Base-by-base conservation (phyloP, 2,797 vertebrate species). In the Anguilla marmorata region DNA sequence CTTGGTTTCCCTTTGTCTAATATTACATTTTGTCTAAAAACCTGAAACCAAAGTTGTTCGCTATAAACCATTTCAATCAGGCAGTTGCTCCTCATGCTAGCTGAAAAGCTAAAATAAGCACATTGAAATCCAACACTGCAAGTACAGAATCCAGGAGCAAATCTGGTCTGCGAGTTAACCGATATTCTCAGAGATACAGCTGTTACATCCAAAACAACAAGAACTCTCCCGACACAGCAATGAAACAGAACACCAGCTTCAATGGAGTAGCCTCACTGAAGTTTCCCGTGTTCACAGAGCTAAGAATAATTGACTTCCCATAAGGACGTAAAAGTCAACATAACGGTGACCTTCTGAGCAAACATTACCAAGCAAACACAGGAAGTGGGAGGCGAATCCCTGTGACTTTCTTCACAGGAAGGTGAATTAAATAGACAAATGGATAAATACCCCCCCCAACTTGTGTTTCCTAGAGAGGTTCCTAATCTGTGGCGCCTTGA, bases 401-500 rank as follows among this genome's bases (percentile, higher is more conserved):
- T 14, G 50, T 85, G 84, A 85, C 52, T 41, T 79, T 56, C 69
- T 79, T 5, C 50, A 66, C 3, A 6, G 9, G 84, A 52, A 80
- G 87, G 87, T 80, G 54, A 88, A 48, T 85, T 41, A 16, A 50
- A 50, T 72, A 58, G 84, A 45, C 66, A 79, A 60, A 88, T 76
- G 87, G 84, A 88, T 88, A 45, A 56, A 88, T 80, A 85, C 54
- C 60, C 48, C 76, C 88, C 87, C 82, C 86, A 60, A 89, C 30
- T 87, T 89, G 86, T 8, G 50, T 82, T 89, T 87, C 85, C 88
- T 52, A 52, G 85, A 90, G 89, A 85, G 85, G 88, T 88, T 87
- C 52, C 88, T 87, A 92, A 93, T 93, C 93, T 91, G 90, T 93
- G 94, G 88, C 90, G 89, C 91, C 92, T 92, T 92, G 92, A 94